Evolutionary conservation across 2,888 invertebrate genomes (phyloP).

Genomic region (Cosmopolites sordidus): DNA sequence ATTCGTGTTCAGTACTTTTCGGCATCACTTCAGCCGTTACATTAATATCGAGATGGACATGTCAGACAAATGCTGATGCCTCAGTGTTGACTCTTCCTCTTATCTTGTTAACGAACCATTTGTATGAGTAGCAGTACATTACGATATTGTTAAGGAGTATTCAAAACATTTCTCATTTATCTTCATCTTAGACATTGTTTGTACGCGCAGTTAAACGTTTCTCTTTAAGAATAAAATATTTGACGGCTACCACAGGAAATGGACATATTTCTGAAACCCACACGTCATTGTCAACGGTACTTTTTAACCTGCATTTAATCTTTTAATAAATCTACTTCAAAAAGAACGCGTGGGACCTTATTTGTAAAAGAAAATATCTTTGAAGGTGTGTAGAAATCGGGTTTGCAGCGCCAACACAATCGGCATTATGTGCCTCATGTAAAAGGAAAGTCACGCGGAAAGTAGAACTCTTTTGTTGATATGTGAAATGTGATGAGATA

Average conservation of each 20-base stretch:
- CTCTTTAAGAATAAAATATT: no score
- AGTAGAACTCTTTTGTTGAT: conserved; percentile 9
- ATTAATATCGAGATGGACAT: no score
- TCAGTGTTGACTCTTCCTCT: no score
- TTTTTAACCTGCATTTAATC: conserved; percentile 1
- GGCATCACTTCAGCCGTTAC: no score
- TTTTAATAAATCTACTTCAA: conserved; percentile 2
- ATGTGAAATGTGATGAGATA: conserved; percentile 9
- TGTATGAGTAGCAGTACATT: no score
- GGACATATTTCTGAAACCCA: background rate
- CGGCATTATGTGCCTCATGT: conserved; percentile 5
- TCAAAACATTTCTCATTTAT: no score
- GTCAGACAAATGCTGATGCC: no score
- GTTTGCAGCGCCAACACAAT: background rate
- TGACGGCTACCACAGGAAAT: background rate
- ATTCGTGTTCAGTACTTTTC: no score
- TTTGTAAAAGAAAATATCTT: conserved; percentile 7
- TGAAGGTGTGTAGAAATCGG: conserved; percentile 7
- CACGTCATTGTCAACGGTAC: background rate
- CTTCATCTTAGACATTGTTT: no score
- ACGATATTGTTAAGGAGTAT: no score
- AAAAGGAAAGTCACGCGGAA: conserved; percentile 11
- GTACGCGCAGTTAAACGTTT: no score
- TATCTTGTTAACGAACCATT: no score
- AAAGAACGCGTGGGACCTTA: conserved; percentile 7